phyloP scores from a whole-genome alignment of 2,113 vertebrate genomes.

The Prolemur simus region DNA sequence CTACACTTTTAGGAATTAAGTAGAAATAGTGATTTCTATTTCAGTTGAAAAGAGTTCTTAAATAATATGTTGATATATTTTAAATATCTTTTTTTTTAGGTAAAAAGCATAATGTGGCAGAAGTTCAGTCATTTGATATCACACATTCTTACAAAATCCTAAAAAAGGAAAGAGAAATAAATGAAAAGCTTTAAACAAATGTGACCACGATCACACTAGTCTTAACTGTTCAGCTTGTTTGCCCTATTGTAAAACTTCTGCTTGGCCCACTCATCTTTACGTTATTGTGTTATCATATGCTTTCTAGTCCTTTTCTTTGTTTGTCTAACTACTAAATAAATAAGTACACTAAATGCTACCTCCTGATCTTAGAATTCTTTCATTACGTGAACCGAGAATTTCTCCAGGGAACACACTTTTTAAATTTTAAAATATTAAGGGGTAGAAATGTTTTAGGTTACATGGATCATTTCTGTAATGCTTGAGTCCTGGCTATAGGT shows the following conservation, averaged over 20 bases:
- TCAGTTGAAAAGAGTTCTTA: not conserved
- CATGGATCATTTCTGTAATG: too few relatives aligned
- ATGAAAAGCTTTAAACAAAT: not conserved
- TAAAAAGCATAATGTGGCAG: not conserved
- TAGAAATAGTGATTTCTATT: not conserved
- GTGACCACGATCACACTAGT: not conserved
- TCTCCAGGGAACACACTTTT: not conserved
- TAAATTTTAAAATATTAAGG: too few relatives aligned
- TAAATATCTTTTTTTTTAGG: not conserved
- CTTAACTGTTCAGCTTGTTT: not conserved
- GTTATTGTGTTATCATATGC: not conserved
- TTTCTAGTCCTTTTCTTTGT: not conserved
- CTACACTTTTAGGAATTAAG: not conserved
- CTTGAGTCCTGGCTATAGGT: too few relatives aligned
- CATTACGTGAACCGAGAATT: not conserved
- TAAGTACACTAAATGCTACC: not conserved
- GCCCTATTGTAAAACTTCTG: not conserved
- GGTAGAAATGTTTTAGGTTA: too few relatives aligned
- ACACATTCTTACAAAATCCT: not conserved
- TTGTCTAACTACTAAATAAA: not conserved
- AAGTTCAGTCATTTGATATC: not conserved
- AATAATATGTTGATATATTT: not conserved
- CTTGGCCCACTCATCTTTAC: not conserved
- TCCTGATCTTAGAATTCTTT: not conserved
- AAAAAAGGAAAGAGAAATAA: not conserved